Evolutionary conservation across 1,140 invertebrate genomes (phyloP), one percentile per base, ranked within the genome.

Genomic region (Pseudobourletiella spinata): DNA sequence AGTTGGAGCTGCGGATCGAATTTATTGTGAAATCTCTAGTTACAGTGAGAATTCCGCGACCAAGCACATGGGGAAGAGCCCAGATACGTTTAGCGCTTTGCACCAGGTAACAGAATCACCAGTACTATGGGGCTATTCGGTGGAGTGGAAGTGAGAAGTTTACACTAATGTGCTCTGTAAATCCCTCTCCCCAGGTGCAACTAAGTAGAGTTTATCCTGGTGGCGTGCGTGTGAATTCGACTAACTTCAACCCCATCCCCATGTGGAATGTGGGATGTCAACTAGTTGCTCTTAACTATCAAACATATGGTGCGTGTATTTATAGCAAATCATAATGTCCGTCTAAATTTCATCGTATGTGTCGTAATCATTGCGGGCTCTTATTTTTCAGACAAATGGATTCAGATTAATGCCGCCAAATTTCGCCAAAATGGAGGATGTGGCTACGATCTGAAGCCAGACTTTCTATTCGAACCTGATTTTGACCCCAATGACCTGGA

Each of bases 281-380:
- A 75, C 94, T 98, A 91, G 88, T 95, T 1, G 93, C 95, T 0
- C 75, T 99, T 0, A 99, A 99, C 76, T 99, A 95, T 76, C 95
- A 99, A 78, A 98, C 95, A 0, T 86, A 91, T 22, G 82, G 82
- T 39, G n/a, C 32, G n/a, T 39, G 8, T n/a, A n/a, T 39, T 39
- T 39, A n/a, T 39, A 39, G 8, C n/a, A 39, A 39, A 39, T 8
- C 32, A 39, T 39, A 39, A 11, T 39, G n/a, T 39, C 8, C 32
- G n/a, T 39, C 32, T n/a, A 39, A 39, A 39, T 39, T 39, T 39
- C 8, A 11, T 8, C 32, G n/a, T 39, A 39, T 39, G n/a, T n/a
- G n/a, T n/a, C n/a, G n/a, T n/a, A n/a, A n/a, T n/a, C n/a, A n/a
- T n/a, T n/a, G n/a, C n/a, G n/a, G n/a, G n/a, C n/a, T n/a, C n/a